These are phyloP conservation scores for Eubucco bourcierii DNA, from an alignment of 2,113 vertebrate genomes.

Conservation along the genomic window DNA sequence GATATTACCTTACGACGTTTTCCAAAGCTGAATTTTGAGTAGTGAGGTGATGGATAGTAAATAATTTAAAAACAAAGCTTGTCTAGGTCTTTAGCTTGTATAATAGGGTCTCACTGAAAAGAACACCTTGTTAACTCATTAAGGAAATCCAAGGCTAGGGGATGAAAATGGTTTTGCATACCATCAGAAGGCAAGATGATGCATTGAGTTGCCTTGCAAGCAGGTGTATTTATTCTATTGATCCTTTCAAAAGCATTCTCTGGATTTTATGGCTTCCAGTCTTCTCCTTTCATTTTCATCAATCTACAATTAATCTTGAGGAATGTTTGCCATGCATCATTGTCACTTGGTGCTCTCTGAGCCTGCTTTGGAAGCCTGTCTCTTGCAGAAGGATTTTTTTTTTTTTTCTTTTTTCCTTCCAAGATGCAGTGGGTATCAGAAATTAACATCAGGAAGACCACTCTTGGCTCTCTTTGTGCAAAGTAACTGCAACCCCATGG, in stretches of 20 bases:
- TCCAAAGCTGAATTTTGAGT: constrained; percentile 19
- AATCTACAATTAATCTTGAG: constrained; percentile 49
- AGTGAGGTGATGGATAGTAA: constrained; percentile 41
- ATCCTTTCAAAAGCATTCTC: constrained; percentile 19
- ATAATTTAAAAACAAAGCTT: constrained; percentile 35
- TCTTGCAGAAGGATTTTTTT: not conserved
- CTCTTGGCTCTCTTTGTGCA: not conserved
- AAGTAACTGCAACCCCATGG: not conserved
- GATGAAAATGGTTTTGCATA: constrained; percentile 18
- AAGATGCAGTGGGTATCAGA: not conserved
- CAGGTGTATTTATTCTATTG: constrained; percentile 21
- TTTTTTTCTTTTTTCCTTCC: not conserved
- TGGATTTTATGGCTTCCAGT: constrained; percentile 38
- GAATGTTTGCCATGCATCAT: not conserved
- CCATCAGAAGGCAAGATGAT: constrained; percentile 42
- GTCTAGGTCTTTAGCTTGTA: constrained; percentile 42
- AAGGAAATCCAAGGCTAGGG: constrained; percentile 48
- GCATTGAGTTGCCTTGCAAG: constrained; percentile 30
- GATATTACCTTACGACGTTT: not conserved
- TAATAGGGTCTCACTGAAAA: constrained; percentile 54
- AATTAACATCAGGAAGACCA: not conserved
- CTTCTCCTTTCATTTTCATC: constrained; percentile 28
- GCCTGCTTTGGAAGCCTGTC: not conserved
- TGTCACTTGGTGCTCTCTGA: not conserved
- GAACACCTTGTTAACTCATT: constrained; percentile 57